Evolutionary conservation across 1,140 invertebrate genomes (phyloP), one percentile per base, ranked within the genome.

Genomic region (Hesperophylax magnus): DNA sequence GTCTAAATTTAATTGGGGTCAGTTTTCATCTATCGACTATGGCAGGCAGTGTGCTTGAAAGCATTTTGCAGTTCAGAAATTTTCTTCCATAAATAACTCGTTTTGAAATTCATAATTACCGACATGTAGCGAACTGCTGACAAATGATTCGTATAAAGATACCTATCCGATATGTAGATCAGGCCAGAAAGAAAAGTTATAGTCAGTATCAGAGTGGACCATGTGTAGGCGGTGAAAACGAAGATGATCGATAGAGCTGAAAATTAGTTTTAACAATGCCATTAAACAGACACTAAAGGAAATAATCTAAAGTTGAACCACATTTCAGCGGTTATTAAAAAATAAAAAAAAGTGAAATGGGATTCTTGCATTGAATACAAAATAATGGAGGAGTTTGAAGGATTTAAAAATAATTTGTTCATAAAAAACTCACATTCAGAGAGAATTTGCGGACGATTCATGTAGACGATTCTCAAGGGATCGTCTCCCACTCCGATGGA

Each of bases 381-480:
- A 11, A 47, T 7, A 7, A 34, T 34, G 3, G 2, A 47, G 14
- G 1, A 14, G 8, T 47, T 47, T 47, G 11, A 47, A 39, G 9
- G 34, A 39, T 7, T 39, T 5, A 9, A 1, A 39, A 47, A 14
- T 2, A 47, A 47, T 1, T 47, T 47, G 11, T 47, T 1, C 9
- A 14, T 3, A 47, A 47, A 47, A 47, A 47, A 47, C n/a, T 18
- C 22, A 81, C 82, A 72, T 76, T 77, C 54, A 22, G 22, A 58
- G 17, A 83, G 71, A 14, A 77, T 27, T 53, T 78, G 58, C 1
- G 72, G 56, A 4, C 60, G 52, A 54, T 39, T 52, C 7, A 76
- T 76, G 27, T 79, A 83, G 1, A 83, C 34, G 15, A 79, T 61
- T 71, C 54, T 78, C 58, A 81, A 54, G 5, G 82, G 82, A 72